These are phyloP conservation scores for Upupa epops DNA, from an alignment of 2,113 vertebrate genomes.

Conservation along the genomic window DNA sequence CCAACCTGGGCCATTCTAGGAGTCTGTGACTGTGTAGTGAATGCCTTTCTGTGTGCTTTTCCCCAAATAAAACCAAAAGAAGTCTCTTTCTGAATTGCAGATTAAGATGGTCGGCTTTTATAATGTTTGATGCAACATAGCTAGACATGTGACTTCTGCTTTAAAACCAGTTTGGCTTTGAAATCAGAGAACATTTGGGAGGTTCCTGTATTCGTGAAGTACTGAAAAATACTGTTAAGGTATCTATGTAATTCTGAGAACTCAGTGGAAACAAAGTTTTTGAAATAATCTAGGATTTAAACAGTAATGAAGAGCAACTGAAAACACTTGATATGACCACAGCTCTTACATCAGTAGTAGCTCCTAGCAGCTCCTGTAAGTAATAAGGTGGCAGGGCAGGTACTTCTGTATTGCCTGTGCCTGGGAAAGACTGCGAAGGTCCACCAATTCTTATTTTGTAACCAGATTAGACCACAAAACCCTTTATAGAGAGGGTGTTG, in stretches of 20 bases:
- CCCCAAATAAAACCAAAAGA: not conserved
- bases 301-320: not conserved
- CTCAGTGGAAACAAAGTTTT: not conserved
- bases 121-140: not conserved
- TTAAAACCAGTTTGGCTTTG: not conserved
- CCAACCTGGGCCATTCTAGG: no score
- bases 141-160: not conserved
- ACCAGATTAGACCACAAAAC: not conserved
- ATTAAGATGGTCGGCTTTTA: not conserved
- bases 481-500: not conserved
- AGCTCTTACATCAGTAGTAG: not conserved
- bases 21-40: accelerated
- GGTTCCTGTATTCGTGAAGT: not conserved
- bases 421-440: not conserved
- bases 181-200: not conserved
- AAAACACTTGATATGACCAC: not conserved
- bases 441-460: not conserved
- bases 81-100: not conserved
- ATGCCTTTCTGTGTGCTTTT: not conserved
- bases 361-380: not conserved
- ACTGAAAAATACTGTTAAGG: not conserved
- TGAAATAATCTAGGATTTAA: not conserved
- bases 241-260: not conserved
- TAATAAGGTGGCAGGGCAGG: not conserved
- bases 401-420: not conserved